These are phyloP conservation scores for Corella eumyota DNA, from an alignment of 23 tunicate genomes.

Conservation along the genomic window DNA sequence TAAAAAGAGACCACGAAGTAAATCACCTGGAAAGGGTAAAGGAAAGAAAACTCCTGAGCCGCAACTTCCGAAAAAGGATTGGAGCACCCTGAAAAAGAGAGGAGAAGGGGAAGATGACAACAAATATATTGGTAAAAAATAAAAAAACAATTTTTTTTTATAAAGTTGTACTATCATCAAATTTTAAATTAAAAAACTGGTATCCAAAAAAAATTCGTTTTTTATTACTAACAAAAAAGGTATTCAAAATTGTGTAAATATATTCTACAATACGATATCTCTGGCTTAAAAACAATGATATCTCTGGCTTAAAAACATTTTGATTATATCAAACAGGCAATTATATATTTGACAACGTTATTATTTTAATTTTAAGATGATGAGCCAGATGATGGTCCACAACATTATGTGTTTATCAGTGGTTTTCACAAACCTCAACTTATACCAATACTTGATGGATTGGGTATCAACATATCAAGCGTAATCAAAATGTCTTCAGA, in stretches of 20 bases:
- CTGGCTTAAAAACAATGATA: too few species aligned
- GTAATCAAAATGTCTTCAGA: constrained; percentile 51
- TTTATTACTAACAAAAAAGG: neutral
- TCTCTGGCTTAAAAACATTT: too few species aligned
- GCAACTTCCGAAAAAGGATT: constrained; percentile 66
- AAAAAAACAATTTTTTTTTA: neutral
- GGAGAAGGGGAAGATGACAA: constrained; percentile 68
- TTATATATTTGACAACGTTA: too few species aligned
- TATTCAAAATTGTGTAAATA: too few species aligned
- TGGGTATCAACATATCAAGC: constrained; percentile 66
- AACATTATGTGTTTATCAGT: constrained; percentile 78
- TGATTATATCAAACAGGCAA: too few species aligned
- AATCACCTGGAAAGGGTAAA: constrained; percentile 77
- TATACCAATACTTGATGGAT: constrained; percentile 42
- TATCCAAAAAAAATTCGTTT: neutral
- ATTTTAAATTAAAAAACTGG: neutral
- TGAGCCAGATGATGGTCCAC: constrained; percentile 89
- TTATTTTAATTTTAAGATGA: too few species aligned
- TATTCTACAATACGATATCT: too few species aligned
- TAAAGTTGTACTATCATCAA: neutral
- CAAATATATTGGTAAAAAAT: constrained; percentile 58
- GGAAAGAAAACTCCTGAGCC: constrained; percentile 87
- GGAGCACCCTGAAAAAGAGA: constrained; percentile 79
- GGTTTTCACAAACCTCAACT: constrained; percentile 70
- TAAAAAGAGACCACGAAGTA: constrained; percentile 69